Base-by-base conservation (phyloP, 2,888 invertebrate species). In the Tinea semifulvella region DNA sequence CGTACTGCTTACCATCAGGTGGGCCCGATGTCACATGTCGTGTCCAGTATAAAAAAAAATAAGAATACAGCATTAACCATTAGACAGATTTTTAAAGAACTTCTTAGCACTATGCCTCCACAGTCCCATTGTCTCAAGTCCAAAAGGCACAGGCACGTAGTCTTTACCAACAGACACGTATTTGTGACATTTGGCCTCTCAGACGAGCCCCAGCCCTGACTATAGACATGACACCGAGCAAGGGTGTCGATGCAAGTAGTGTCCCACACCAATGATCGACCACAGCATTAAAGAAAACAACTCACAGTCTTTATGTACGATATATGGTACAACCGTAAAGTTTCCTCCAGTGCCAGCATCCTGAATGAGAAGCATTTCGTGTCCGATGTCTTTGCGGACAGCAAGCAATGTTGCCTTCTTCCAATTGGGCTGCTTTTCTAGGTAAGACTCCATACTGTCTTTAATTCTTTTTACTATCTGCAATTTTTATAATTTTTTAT, bases 261-360 rank as follows among this genome's bases (percentile, higher is more conserved):
- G n/a, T n/a, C n/a, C n/a, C n/a, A n/a, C n/a, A n/a, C n/a, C n/a
- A n/a, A n/a, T n/a, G n/a, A n/a, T n/a, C n/a, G n/a, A n/a, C 73
- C 71, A 56, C 3, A 56, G 58, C 16, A 1, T 17, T n/a, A n/a
- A n/a, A 40, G 26, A 45, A 36, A 42, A 1, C 25, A 16, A 64
- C 69, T 60, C 19, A 76, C 73, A 61, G 2, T 60, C 60, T 45
- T 63, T 61, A 13, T 60, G 55, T 0, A 64, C 22, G 1, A 73
- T 52, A 46, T 75, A 72, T 1, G 72, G 68, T 0, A 77, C 68
- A 2, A 58, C 76, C 1, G 55, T 25, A 48, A 74, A 72, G 13
- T 57, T 56, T 0, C 77, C 77, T 0, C 69, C 73, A 0, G 68
- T 52, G 0, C 74, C 74, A 46, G 68, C 68, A 38, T 72, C 72